Conservation (phyloP, 2,797 vertebrate species). For the Prunella strophiata region DNA sequence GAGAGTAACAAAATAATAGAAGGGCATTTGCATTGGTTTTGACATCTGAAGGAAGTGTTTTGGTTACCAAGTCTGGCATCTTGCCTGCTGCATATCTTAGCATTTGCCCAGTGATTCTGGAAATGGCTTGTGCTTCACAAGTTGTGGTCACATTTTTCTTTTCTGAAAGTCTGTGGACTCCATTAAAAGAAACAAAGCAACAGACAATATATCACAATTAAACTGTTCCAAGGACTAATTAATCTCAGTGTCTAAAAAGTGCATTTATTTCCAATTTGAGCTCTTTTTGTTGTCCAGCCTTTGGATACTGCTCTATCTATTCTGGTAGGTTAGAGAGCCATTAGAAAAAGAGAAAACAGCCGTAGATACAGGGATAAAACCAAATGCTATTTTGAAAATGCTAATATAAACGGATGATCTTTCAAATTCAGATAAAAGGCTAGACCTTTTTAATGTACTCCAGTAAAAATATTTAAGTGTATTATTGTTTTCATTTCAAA, state of each 20-base stretch:
- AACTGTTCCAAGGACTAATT: constrained; percentile 14
- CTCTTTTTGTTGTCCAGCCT: neutral
- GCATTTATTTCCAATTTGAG: constrained; percentile 12
- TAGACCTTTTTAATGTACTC: neutral
- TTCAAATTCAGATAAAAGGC: constrained; percentile 1
- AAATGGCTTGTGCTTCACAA: neutral
- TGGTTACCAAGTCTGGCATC: neutral
- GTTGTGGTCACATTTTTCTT: neutral
- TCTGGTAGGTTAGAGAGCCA: neutral
- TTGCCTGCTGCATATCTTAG: neutral
- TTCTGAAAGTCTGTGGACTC: neutral
- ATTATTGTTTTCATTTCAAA: neutral
- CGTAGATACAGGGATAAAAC: neutral
- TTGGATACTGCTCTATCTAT: neutral
- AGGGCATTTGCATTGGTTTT: neutral
- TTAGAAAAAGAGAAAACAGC: neutral
- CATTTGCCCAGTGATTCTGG: constrained; percentile 6
- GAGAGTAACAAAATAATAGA: neutral
- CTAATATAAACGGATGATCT: neutral
- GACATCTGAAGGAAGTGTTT: neutral
- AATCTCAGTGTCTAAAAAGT: neutral
- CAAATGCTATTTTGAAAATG: neutral
- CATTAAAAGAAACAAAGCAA: constrained; percentile 6
- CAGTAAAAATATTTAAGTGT: neutral
- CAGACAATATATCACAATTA: constrained; percentile 18